Base-by-base conservation (phyloP, 1,140 invertebrate species). In the Papilio xuthus region DNA sequence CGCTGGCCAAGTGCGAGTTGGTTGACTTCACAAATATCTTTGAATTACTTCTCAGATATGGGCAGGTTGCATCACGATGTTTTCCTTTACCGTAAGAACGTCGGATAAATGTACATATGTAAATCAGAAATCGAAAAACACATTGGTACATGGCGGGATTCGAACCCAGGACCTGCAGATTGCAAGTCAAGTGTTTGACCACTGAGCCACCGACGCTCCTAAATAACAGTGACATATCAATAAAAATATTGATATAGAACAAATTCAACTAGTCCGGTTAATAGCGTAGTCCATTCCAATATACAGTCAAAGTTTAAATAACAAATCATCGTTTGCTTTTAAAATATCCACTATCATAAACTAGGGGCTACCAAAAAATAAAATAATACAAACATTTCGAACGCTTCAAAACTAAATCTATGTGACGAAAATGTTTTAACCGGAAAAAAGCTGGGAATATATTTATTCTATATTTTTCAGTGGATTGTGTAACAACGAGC, bases 331-430 rank as follows among this genome's bases (percentile, higher is more conserved):
- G 69, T 42, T 71, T 12, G 69, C 3, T 41, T 71, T 71, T 20
- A 71, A 71, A 71, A 71, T 42, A 23, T 20, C 32, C 37, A 42
- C 69, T 71, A 71, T 23, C 69, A 71, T 71, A 71, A 71, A 71
- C 69, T n/a, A 71, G n/a, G 18, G n/a, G 41, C 37, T 20, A 42
- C 41, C 69, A 23, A 73, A 73, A 73, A 47, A 26, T 73, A 41
- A 71, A 73, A n/a, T 56, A 75, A 75, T 75, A 4, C 28, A 75
- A 74, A 53, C 47, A 47, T 15, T 56, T 42, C 23, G 20, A 56
- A 53, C 73, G 73, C 26, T 75, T 75, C 73, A 75, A 75, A 75
- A 23, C 28, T 50, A 32, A 75, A 75, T 75, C 47, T 75, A 28
- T 74, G 73, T n/a, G 47, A n/a, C 50, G 47, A 75, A 75, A 75